phyloP scores from a whole-genome alignment of 2,888 invertebrate genomes.

The Vandiemenella viatica region DNA sequence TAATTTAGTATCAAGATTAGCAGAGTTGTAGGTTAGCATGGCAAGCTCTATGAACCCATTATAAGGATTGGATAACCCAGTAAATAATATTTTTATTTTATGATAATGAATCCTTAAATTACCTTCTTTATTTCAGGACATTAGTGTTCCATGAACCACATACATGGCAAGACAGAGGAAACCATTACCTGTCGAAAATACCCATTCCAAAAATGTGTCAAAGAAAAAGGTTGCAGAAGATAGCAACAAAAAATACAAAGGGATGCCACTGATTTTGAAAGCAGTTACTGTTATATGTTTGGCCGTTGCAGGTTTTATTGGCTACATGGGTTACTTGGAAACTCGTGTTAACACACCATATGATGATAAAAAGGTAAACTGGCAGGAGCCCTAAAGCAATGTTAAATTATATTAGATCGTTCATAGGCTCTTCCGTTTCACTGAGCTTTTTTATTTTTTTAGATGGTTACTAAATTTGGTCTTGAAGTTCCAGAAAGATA shows the following conservation, averaged over 20 bases:
- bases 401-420: constrained; percentile 1
- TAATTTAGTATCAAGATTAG: too few relatives aligned
- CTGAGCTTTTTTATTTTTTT: constrained; percentile 9
- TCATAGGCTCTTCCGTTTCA: constrained; percentile 4
- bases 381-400: constrained; percentile 1
- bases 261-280: not conserved
- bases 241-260: not conserved
- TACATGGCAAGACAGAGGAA: not conserved
- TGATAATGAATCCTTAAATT: too few relatives aligned
- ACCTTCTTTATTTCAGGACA: not conserved
- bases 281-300: constrained; percentile 26
- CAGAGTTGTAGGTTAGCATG: too few relatives aligned
- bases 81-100: too few relatives aligned
- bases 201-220: not conserved
- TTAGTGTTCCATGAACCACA: too few relatives aligned
- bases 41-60: too few relatives aligned
- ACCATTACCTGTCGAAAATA: not conserved
- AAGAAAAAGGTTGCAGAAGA: not conserved
- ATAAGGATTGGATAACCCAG: too few relatives aligned
- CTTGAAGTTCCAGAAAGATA: constrained; percentile 59
- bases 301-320: constrained; percentile 54
- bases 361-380: constrained; percentile 56
- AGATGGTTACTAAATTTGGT: constrained; percentile 57
- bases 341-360: constrained; percentile 78
- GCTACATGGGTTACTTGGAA: constrained; percentile 70